Conservation (phyloP, 2,888 invertebrate species). For the Sussaba pulchella region DNA sequence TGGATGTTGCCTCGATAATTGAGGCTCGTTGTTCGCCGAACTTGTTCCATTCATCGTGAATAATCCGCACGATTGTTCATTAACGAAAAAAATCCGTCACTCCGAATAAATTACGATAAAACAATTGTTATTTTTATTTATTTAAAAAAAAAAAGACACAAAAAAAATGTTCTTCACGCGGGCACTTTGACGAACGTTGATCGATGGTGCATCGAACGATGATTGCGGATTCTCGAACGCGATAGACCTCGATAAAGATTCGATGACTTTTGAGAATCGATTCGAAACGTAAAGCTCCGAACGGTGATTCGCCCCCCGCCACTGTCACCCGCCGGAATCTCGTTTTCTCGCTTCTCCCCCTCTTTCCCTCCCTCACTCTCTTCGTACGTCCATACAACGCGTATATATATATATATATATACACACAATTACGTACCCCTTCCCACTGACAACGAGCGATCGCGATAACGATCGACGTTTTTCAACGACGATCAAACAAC, state of each 20-base stretch:
- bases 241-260: constrained; percentile 54
- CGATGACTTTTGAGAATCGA: constrained; percentile 67
- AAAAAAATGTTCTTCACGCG: too few species aligned
- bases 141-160: too few species aligned
- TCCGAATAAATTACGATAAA: neutral
- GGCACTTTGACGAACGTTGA: neutral
- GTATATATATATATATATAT: constrained; percentile 24
- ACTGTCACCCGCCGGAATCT: constrained; percentile 29
- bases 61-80: neutral
- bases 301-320: constrained; percentile 52
- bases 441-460: constrained; percentile 22
- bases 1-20: constrained; percentile 78
- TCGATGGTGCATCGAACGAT: neutral
- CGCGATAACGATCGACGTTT: constrained; percentile 64
- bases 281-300: constrained; percentile 56
- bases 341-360: constrained; percentile 33
- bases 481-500: too few species aligned
- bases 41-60: constrained; percentile 81
- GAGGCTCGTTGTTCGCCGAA: constrained; percentile 78
- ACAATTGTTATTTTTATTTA: neutral
- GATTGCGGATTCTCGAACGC: neutral
- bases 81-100: neutral
- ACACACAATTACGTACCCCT: constrained; percentile 41
- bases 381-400: neutral
- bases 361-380: neutral